phyloP scores from a whole-genome alignment of 2,888 invertebrate species.

The Mythimna ferrago region DNA sequence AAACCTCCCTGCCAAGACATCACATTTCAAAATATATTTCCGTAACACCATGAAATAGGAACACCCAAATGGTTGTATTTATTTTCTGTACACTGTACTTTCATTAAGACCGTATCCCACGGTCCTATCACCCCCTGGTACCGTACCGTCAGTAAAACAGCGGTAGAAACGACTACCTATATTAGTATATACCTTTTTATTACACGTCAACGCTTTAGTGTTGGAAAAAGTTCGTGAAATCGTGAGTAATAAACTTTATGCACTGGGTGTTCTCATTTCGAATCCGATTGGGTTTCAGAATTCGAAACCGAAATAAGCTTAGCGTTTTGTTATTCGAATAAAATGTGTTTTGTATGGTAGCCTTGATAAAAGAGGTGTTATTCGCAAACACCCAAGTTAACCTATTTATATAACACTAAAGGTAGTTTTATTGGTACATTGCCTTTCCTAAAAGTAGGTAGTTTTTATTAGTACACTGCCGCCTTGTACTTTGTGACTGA shows the following conservation, averaged over 20 bases:
- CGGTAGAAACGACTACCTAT: conserved; percentile 23
- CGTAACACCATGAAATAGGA: conserved; percentile 14
- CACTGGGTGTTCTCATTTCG: conserved; percentile 33
- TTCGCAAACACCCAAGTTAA: conserved; percentile 24
- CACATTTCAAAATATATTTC: conserved; percentile 11
- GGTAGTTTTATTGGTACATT: not conserved
- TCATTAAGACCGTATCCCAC: conserved; percentile 32
- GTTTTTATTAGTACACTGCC: conserved; percentile 18
- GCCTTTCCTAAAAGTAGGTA: not conserved
- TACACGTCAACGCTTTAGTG: conserved; percentile 32
- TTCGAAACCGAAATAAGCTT: conserved; percentile 38
- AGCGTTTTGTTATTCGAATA: conserved; percentile 42
- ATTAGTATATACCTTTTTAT: conserved; percentile 50
- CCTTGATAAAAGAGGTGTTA: conserved; percentile 29
- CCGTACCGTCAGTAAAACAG: conserved; percentile 41
- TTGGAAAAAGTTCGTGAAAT: conserved; percentile 51
- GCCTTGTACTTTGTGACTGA: not conserved
- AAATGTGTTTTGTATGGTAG: conserved; percentile 27
- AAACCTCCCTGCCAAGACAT: not conserved
- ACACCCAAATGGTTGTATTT: conserved; percentile 18
- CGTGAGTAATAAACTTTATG: conserved; percentile 57
- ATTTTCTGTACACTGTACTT: conserved; percentile 31
- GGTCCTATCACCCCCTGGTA: conserved; percentile 54
- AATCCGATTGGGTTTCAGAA: conserved; percentile 23
- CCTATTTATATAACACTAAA: conserved; percentile 10